Conservation (phyloP, 1,140 invertebrate genomes). For the Scaptomyza pallida region DNA sequence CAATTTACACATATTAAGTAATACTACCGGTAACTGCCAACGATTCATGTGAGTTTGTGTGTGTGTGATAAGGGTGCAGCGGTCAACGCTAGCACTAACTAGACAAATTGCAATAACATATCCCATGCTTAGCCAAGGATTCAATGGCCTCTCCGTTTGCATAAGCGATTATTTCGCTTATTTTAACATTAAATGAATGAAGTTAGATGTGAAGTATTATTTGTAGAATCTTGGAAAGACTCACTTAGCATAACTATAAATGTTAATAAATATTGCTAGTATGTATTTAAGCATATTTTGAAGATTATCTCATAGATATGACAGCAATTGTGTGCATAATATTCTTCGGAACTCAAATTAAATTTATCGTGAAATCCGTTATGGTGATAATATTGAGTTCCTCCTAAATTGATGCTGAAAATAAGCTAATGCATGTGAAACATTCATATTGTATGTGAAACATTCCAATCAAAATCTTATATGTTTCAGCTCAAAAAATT, state of each 20-base stretch:
- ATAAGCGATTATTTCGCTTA: constrained; percentile 40
- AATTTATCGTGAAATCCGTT: too few relatives aligned
- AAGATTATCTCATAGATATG: too few relatives aligned
- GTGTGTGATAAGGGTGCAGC: constrained; percentile 37
- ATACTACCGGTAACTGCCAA: constrained; percentile 69
- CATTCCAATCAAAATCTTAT: too few relatives aligned
- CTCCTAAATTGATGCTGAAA: too few relatives aligned
- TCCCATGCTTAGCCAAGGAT: constrained; percentile 54
- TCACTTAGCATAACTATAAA: background rate
- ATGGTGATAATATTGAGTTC: too few relatives aligned
- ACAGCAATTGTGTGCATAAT: too few relatives aligned
- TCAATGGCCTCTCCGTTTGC: constrained; percentile 30
- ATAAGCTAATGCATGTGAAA: too few relatives aligned
- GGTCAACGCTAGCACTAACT: constrained; percentile 45
- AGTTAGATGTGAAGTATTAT: constrained; percentile 19
- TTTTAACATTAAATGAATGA: constrained; percentile 16
- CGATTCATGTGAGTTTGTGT: constrained; percentile 13
- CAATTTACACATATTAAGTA: constrained; percentile 82
- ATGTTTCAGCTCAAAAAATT: too few relatives aligned
- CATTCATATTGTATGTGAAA: too few relatives aligned
- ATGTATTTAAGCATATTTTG: background rate
- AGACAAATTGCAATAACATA: constrained; percentile 72
- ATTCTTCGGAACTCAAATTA: too few relatives aligned
- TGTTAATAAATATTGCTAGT: background rate
- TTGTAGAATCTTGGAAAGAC: background rate